Percentiles rank a stretch among this genome's conserved stretches.
phyloP scores from a whole-genome alignment of 2,888 invertebrate genomes.

The Lasioglossum zephyrum region DNA sequence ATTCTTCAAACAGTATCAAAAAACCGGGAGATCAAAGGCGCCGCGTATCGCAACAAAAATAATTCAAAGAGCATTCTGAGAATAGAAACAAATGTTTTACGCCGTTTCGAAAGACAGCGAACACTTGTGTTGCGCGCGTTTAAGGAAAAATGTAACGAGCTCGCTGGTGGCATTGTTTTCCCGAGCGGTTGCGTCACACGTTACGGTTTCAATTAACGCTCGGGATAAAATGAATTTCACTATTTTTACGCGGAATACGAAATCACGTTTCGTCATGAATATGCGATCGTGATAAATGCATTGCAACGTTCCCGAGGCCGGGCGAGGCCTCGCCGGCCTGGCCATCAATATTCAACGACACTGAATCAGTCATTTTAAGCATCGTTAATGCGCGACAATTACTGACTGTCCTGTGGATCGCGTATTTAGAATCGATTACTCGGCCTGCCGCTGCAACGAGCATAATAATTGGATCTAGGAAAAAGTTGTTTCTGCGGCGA shows the following conservation, averaged over 20 bases:
- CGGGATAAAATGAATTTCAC: background rate
- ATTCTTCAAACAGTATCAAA: background rate
- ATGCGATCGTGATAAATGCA: background rate
- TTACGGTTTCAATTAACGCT: background rate
- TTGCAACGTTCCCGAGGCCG: background rate
- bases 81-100: background rate
- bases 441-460: slow-evolving; percentile 36
- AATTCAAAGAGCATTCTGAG: background rate
- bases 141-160: background rate
- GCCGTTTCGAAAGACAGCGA: background rate
- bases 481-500: slow-evolving; percentile 41
- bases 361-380: slow-evolving; percentile 36
- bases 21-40: background rate
- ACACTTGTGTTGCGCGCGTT: background rate
- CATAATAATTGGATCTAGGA: slow-evolving; percentile 19
- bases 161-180: background rate
- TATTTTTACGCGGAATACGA: slow-evolving; percentile 1
- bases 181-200: background rate
- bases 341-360: slow-evolving; percentile 40
- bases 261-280: background rate
- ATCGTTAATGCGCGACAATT: slow-evolving; percentile 35
- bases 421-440: slow-evolving; percentile 48
- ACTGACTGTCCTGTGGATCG: slow-evolving; percentile 19
- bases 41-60: background rate
- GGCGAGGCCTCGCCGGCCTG: background rate